Evolutionary conservation across 2,113 vertebrate genomes (phyloP), one percentile per base, ranked within the genome.

Genomic region (Atlantisia rogersi): DNA sequence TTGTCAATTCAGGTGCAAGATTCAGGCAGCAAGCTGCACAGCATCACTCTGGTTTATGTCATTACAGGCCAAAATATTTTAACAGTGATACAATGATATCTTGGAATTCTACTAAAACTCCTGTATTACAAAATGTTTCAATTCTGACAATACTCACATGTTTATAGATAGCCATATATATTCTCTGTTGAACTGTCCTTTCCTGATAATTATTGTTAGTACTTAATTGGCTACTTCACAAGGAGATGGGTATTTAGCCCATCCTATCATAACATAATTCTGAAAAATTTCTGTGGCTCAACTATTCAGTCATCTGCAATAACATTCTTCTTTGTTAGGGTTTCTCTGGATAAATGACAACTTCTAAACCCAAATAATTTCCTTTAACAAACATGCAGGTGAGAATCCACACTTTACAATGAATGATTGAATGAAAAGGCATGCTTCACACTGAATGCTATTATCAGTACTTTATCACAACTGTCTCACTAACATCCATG

Each of bases 91-190:
- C 11, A 44, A 48, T 60, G 11, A 56, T 18, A 32, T 55, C 13
- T 90, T 88, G 11, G 29, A 62, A 74, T 91, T 63, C 55, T 77
- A 28, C 37, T 89, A 31, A 65, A 95, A 70, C 10, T 35, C 28
- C 5, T 62, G 9, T 37, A 9, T 35, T 62, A 46, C 5, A 64
- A 70, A 63, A 28, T 50, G 8, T 25, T 86, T 70, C 18, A 21
- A 12, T 78, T 86, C 35, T 74, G 26, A 67, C 13, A 40, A 63
- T 50, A 5, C 1, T 46, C 1, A 12, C 0, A 0, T 52, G 59
- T 79, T 74, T 70, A 44, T 25, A 63, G 10, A 31, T 40, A 68
- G 16, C 10, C 9, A 56, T 25, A 42, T 20, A 19, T 44, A 17
- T 25, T 59, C 3, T 26, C 24, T 75, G 37, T 55, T 58, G 42